Conservation (phyloP, 2,888 invertebrate genomes). For the Acronicta psi region DNA sequence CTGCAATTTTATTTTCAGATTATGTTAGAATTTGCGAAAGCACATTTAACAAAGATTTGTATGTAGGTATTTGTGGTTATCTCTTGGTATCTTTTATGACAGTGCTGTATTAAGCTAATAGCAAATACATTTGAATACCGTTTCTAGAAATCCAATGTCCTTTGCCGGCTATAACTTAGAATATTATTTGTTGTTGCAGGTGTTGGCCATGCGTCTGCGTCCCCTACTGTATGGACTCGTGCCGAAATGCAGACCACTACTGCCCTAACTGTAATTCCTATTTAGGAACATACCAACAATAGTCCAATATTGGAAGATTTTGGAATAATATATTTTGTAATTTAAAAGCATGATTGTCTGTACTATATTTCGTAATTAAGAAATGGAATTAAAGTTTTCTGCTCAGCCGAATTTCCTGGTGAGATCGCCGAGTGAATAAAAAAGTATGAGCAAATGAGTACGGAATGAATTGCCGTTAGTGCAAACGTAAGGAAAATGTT, state of each 20-base stretch:
- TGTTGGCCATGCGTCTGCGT: conserved; percentile 89
- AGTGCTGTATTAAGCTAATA: too few relatives aligned
- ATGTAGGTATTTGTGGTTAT: too few relatives aligned
- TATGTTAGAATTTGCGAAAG: too few relatives aligned
- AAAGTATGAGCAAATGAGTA: neutral
- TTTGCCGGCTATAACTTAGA: too few relatives aligned
- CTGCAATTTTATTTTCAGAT: too few relatives aligned
- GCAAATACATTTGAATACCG: too few relatives aligned
- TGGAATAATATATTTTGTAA: conserved; percentile 14
- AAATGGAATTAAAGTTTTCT: conserved; percentile 16
- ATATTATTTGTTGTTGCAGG: conserved; percentile 63
- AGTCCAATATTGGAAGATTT: conserved; percentile 17
- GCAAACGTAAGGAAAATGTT: too few relatives aligned
- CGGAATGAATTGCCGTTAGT: too few relatives aligned
- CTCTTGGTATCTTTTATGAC: too few relatives aligned
- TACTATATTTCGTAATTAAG: conserved; percentile 17
- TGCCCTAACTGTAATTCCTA: conserved; percentile 88
- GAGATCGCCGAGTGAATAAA: neutral
- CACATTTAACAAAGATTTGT: too few relatives aligned
- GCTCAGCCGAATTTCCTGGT: neutral
- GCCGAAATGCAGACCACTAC: conserved; percentile 88
- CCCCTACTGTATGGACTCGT: conserved; percentile 89
- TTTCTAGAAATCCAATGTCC: too few relatives aligned
- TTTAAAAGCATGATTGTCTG: conserved; percentile 23
- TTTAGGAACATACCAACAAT: conserved; percentile 82